Evolutionary conservation across 2,113 vertebrate species (phyloP), one percentile per base, ranked within the genome.

Genomic region (Actinemys pallida): DNA sequence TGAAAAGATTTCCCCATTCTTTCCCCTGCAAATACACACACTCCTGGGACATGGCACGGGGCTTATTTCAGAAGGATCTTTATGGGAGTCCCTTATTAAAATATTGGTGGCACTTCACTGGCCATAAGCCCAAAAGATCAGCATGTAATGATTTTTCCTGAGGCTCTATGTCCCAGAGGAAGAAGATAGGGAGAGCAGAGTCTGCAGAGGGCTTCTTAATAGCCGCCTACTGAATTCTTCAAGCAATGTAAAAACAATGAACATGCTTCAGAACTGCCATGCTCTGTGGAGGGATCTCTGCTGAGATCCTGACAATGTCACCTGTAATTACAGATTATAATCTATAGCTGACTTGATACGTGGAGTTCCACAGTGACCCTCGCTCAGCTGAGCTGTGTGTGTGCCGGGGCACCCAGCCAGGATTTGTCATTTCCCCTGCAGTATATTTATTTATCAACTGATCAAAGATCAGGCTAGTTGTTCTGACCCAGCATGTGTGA

Each of bases 331-430:
- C 39, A 42, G 39, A 42, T 42, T 42, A 42, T 42, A 42, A 59
- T 6, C 42, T 78, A 11, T 25, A 78, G 75, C 24, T 27, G 9
- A 47, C 20, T 93, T 0, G 0, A 6, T 53, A 52, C 4, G 39
- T 93, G 72, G 47, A 5, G 59, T 81, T 49, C 0, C 0, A 0
- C 45, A 22, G 72, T 81, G 27, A 16, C 69, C 45, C 29, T 13
- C 17, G 49, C 22, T 31, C 1, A 69, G 25, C 22, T 45, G 42
- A 83, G 52, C 8, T 6, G 10, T 45, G 69, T 75, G 5, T 79
- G 25, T 8, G 0, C 31, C 65, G 49, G 0, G 0, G 10, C 59
- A 59, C 82, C 47, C 0, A 0, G 17, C 42, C 27, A 83, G 27
- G 45, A 35, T 0, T 0, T 81, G 22, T 88, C 85, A 52, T 42